Percentiles rank a stretch among this genome's conserved stretches.
phyloP scores from a whole-genome alignment of 2,797 vertebrate genomes.

The Argya squamiceps region DNA sequence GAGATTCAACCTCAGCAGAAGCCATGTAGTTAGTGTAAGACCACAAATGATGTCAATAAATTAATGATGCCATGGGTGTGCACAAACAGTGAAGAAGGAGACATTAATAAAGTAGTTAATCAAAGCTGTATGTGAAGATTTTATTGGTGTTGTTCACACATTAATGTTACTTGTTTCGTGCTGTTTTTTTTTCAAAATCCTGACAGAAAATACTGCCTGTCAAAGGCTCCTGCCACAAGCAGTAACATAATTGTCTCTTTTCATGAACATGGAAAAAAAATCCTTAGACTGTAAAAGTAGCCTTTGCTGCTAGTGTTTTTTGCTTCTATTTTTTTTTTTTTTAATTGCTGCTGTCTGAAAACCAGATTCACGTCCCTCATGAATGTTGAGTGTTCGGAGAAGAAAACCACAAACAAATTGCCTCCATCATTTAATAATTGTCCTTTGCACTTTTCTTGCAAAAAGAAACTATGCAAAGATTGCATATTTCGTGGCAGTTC shows the following conservation, averaged over 20 bases:
- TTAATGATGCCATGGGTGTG: not conserved
- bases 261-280: not conserved
- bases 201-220: not conserved
- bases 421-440: not conserved
- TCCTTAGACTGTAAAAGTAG: not conserved
- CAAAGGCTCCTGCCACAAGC: not conserved
- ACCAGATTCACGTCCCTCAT: not conserved
- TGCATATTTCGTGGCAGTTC: not conserved
- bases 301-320: not conserved
- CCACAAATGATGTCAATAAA: not conserved
- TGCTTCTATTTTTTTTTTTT: not conserved
- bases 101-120: not conserved
- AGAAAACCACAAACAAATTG: conserved; percentile 16
- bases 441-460: not conserved
- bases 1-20: not conserved
- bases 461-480: not conserved
- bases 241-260: not conserved
- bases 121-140: not conserved
- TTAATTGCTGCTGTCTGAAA: not conserved
- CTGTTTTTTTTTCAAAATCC: not conserved
- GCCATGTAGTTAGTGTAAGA: not conserved
- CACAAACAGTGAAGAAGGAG: not conserved
- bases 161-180: not conserved
- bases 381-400: not conserved
- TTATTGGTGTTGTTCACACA: not conserved